Conservation (phyloP, 2,888 invertebrate genomes). For the Amphiduros pacificus region DNA sequence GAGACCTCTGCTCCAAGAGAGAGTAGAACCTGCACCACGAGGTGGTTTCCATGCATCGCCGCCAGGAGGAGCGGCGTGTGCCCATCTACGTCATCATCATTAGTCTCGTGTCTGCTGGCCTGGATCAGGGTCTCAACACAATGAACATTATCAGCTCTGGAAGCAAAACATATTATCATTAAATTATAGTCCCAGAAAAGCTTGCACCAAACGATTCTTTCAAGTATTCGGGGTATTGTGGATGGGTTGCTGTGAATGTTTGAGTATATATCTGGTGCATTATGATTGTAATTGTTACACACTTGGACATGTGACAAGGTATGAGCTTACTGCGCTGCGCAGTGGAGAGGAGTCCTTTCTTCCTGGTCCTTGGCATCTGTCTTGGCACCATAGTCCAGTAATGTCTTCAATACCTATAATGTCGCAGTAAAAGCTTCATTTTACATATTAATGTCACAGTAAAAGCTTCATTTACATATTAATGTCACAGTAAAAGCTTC, state of each 20-base stretch:
- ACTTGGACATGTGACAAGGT: too few species aligned
- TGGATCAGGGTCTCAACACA: constrained; percentile 35
- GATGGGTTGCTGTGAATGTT: too few species aligned
- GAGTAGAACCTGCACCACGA: constrained; percentile 33
- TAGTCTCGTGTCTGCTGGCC: constrained; percentile 33
- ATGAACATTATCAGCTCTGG: constrained; percentile 31
- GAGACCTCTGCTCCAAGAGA: constrained; percentile 34
- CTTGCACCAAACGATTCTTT: too few species aligned
- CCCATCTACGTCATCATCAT: constrained; percentile 39
- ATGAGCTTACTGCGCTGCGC: constrained; percentile 33
- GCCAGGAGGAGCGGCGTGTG: constrained; percentile 36
- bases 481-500: too few species aligned
- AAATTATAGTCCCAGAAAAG: too few species aligned
- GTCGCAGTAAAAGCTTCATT: too few species aligned
- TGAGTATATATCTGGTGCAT: too few species aligned
- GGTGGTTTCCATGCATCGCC: constrained; percentile 32
- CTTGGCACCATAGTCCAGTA: constrained; percentile 30
- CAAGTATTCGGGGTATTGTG: too few species aligned
- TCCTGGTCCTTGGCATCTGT: constrained; percentile 34
- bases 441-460: too few species aligned
- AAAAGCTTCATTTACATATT: too few species aligned
- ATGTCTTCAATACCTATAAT: constrained; percentile 29
- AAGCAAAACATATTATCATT: too few species aligned
- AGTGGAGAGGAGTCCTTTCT: constrained; percentile 36
- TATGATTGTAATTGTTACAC: too few species aligned